These are phyloP conservation scores for Drosophila fuyamai DNA, from an alignment of 1,140 invertebrate species.

Conservation along the genomic window DNA sequence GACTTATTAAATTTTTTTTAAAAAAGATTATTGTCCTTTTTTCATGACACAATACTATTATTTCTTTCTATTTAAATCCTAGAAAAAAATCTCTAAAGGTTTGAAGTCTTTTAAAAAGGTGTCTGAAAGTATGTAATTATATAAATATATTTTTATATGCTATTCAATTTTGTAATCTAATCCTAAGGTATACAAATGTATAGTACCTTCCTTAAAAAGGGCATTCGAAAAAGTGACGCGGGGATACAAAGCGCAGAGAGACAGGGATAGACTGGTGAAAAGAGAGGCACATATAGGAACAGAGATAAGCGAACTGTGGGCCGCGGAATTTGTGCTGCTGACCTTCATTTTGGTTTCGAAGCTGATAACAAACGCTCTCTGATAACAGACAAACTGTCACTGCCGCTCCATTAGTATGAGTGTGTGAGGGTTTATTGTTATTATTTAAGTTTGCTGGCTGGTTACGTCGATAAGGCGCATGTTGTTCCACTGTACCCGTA, in stretches of 20 bases:
- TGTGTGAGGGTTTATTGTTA: constrained; percentile 50
- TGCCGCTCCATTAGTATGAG: not conserved
- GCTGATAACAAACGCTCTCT: constrained; percentile 52
- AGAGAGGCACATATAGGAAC: constrained; percentile 31
- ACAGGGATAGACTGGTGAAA: constrained; percentile 5
- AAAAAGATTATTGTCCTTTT: too few relatives aligned
- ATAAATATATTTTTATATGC: too few relatives aligned
- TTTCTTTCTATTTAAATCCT: too few relatives aligned
- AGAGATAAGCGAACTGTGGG: constrained; percentile 59
- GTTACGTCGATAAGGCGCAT: constrained; percentile 64
- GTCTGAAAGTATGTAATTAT: too few relatives aligned
- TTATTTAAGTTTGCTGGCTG: constrained; percentile 65
- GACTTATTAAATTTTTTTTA: not conserved
- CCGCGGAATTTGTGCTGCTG: constrained; percentile 78
- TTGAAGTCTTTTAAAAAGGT: too few relatives aligned
- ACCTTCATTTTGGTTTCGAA: constrained; percentile 74
- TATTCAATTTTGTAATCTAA: not conserved
- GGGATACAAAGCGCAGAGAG: constrained; percentile 23
- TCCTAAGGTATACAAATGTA: not conserved
- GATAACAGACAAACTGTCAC: constrained; percentile 64
- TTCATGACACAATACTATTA: too few relatives aligned
- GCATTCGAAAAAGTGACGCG: constrained; percentile 15
- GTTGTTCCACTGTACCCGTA: constrained; percentile 35
- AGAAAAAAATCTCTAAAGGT: too few relatives aligned
- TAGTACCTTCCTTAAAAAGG: not conserved